Evolutionary conservation across 2,113 vertebrate genomes (phyloP).

Genomic region (Poeciliopsis turrubarensis): DNA sequence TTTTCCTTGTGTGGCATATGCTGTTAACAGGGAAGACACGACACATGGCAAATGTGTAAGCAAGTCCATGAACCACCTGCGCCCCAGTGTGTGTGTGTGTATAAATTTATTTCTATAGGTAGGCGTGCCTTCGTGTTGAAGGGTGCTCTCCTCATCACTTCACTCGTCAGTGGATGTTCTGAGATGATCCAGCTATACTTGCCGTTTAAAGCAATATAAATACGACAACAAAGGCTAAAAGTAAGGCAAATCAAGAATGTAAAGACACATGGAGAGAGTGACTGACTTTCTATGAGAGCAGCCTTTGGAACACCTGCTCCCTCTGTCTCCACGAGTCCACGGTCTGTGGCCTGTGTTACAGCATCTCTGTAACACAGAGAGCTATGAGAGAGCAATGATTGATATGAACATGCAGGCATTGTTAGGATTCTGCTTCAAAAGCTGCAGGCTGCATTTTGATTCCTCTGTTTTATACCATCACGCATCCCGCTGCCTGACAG

Average conservation of each 20-base stretch:
- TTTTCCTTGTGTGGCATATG: constrained; percentile 33
- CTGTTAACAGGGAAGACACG: constrained; percentile 58
- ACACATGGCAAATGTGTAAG: constrained; percentile 63
- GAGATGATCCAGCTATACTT: constrained; percentile 51
- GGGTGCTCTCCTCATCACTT: constrained; percentile 42
- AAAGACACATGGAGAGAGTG: neutral
- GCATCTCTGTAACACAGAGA: no score
- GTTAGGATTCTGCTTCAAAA: neutral
- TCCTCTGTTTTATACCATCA: neutral
- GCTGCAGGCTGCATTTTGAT: neutral
- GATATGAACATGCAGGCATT: neutral
- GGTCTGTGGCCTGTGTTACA: neutral
- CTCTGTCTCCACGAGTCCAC: neutral
- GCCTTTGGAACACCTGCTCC: neutral
- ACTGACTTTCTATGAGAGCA: neutral
- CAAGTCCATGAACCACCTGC: constrained; percentile 68
- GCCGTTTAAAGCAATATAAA: neutral
- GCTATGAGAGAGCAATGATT: neutral
- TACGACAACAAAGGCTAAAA: no score
- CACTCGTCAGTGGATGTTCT: constrained; percentile 59
- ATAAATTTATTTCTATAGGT: constrained; percentile 16
- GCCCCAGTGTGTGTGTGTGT: constrained; percentile 39
- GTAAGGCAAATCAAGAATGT: neutral
- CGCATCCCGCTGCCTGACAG: no score
- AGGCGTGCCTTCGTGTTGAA: constrained; percentile 50